Base-by-base conservation (phyloP, 2,888 invertebrate species). In the Tetragnatha montana region DNA sequence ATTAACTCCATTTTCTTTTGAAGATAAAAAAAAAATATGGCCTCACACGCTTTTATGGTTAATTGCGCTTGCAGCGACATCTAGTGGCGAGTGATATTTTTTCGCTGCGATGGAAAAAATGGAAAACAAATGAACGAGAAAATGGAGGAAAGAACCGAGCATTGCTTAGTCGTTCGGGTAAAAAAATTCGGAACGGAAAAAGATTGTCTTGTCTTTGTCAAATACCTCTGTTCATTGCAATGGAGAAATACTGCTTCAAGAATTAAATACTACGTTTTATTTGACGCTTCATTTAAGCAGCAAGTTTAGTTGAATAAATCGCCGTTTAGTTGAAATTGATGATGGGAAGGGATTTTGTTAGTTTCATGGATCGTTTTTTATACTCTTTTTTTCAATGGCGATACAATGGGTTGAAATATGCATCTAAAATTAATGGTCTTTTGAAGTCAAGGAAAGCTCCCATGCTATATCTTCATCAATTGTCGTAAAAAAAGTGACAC, bases 181-280 rank as follows among this genome's bases (percentile, higher is more conserved):
- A 10, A 60, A 60, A 17, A 10, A 60, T 7, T 17, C 74, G 8
- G 35, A 19, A 21, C 22, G 21, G 10, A 35, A 76, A 76, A 76
- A 76, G 14, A 17, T 14, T 10, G 21, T 10, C 19, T 19, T 7
- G 76, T 50, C 19, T 71, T 70, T 70, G 68, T 70, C 69, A 81
- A 81, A 81, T 49, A 75, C 14, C 49, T 19, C 49, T 35, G 22
- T 73, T 47, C 49, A 19, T 35, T 75, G 47, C 49, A n/a, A 19
- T 75, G 47, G 19, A n/a, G 70, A 71, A 35, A 6, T 22, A 49
- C 4, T 8, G 10, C 60, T 70, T 70, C 19, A 35, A 47, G 69
- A 35, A 47, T 81, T 49, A 68, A 70, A 81, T 49, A 68, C 70
- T n/a, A 22, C 68, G 21, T 69, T 68, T 68, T 80, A 80, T 80